phyloP scores from a whole-genome alignment of 2,113 vertebrate genomes.

The Amblyornis subalaris region DNA sequence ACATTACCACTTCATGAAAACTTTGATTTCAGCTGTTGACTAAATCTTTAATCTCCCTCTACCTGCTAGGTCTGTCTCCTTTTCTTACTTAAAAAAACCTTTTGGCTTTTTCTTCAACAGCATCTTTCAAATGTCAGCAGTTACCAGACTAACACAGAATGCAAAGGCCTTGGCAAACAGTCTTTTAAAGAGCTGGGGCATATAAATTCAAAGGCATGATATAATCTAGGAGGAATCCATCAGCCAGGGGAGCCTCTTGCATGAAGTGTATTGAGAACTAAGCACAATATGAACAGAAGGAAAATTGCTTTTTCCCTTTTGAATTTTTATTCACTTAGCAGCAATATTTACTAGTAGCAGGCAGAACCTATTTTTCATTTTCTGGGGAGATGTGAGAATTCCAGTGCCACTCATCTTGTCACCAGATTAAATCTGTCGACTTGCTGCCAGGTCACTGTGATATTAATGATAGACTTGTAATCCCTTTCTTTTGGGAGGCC shows the following conservation, averaged over 20 bases:
- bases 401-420: constrained; percentile 56
- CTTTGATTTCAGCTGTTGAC: constrained; percentile 52
- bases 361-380: constrained; percentile 57
- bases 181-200: constrained; percentile 41
- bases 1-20: constrained; percentile 53
- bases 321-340: constrained; percentile 65
- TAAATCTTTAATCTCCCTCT: constrained; percentile 51
- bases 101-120: constrained; percentile 37
- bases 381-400: constrained; percentile 13
- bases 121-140: constrained; percentile 65
- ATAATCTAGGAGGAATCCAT: constrained; percentile 61
- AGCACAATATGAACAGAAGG: constrained; percentile 60
- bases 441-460: background rate
- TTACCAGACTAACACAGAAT: constrained; percentile 34
- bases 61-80: constrained; percentile 24
- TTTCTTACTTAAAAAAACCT: constrained; percentile 45
- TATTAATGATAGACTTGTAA: constrained; percentile 41
- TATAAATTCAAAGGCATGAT: constrained; percentile 58
- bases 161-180: constrained; percentile 57
- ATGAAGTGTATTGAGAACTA: constrained; percentile 49
- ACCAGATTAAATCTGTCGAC: constrained; percentile 39
- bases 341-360: constrained; percentile 53
- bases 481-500: background rate
- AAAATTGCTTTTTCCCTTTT: constrained; percentile 65
- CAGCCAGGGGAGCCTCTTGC: constrained; percentile 43